phyloP scores from a whole-genome alignment of 2,888 invertebrate species.

The Brachyopa scutellaris region DNA sequence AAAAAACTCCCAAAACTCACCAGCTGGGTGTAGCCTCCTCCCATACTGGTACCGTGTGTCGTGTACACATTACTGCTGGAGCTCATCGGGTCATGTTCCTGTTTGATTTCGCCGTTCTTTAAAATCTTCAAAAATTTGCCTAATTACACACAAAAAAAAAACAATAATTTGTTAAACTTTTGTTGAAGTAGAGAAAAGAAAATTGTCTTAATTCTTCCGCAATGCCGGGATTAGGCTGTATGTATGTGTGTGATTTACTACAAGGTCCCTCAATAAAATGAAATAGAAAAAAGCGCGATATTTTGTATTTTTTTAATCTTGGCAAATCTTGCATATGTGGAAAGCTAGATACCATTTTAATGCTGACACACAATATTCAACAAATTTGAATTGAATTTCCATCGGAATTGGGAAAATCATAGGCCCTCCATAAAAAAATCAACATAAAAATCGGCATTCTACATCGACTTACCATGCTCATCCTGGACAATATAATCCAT shows the following conservation, averaged over 20 bases:
- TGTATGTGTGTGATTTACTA: no score
- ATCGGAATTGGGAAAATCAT: slow-evolving; percentile 37
- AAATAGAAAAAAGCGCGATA: slow-evolving; percentile 59
- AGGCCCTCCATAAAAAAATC: neutral
- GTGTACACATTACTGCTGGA: slow-evolving; percentile 57
- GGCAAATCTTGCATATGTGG: slow-evolving; percentile 59
- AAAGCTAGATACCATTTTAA: slow-evolving; percentile 1
- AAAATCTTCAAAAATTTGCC: slow-evolving; percentile 80
- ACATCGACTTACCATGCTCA: slow-evolving; percentile 79
- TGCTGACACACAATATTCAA: slow-evolving; percentile 59
- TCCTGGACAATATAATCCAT: slow-evolving; percentile 80
- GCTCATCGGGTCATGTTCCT: slow-evolving; percentile 74
- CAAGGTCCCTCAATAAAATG: neutral
- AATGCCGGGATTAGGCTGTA: neutral
- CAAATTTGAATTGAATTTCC: slow-evolving; percentile 7
- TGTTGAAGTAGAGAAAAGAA: neutral
- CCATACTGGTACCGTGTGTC: slow-evolving; percentile 52
- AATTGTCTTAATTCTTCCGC: slow-evolving; percentile 1
- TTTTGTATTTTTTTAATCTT: neutral
- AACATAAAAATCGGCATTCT: neutral
- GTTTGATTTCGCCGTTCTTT: slow-evolving; percentile 78
- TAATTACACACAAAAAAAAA: slow-evolving; percentile 57
- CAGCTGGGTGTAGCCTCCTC: slow-evolving; percentile 71
- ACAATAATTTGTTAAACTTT: neutral
- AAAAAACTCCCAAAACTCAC: slow-evolving; percentile 55